Conservation (phyloP, 2,888 invertebrate genomes). For the Pocota personata region DNA sequence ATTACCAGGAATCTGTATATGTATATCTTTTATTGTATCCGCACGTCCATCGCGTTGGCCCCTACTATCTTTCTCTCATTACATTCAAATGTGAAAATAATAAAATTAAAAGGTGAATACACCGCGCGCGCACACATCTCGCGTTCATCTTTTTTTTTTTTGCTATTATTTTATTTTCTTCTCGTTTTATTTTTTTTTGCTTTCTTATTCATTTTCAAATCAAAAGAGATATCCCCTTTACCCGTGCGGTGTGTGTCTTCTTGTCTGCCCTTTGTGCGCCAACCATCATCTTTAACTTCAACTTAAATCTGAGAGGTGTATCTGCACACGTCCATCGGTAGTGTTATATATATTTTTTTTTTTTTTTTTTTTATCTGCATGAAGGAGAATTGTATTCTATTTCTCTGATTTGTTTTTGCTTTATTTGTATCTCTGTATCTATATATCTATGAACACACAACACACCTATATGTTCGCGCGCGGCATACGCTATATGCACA, state of each 20-base stretch:
- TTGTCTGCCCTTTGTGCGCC: constrained; percentile 56
- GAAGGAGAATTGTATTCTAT: constrained; percentile 44
- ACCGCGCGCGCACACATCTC: constrained; percentile 11
- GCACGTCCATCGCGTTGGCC: constrained; percentile 30
- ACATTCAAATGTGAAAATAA: constrained; percentile 65
- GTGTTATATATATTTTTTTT: neutral
- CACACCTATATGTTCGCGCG: constrained; percentile 45
- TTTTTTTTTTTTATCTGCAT: neutral
- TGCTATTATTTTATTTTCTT: constrained; percentile 43
- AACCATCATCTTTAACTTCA: constrained; percentile 54
- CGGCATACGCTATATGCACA: constrained; percentile 58
- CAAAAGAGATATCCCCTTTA: constrained; percentile 11
- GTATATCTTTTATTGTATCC: constrained; percentile 22
- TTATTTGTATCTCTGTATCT: constrained; percentile 25
- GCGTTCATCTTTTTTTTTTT: constrained; percentile 20
- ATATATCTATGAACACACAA: constrained; percentile 32
- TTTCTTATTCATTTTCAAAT: constrained; percentile 59
- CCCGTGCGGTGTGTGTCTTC: neutral
- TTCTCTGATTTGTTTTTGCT: constrained; percentile 22
- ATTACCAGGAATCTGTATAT: constrained; percentile 25
- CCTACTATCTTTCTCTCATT: constrained; percentile 51
- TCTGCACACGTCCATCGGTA: constrained; percentile 65
- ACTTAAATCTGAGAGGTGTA: constrained; percentile 57
- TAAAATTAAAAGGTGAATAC: constrained; percentile 67
- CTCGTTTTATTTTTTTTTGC: neutral